Percentiles rank a stretch among this genome's conserved stretches.
Conservation (phyloP, 2,113 vertebrate genomes). For the Atractosteus spatula region DNA sequence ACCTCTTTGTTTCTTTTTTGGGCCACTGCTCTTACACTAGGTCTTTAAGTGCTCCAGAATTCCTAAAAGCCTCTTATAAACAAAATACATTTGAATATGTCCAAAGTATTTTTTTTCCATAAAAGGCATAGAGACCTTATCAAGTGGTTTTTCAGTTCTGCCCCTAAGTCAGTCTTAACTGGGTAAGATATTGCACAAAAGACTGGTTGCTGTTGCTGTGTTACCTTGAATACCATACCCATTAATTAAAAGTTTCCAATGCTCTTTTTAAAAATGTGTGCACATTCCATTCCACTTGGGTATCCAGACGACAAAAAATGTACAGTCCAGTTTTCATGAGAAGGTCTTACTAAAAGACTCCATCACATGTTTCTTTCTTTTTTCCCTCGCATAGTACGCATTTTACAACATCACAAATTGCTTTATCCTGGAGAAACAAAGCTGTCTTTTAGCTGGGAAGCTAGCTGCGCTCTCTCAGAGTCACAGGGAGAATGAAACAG, state of each 20-base stretch:
- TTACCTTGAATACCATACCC: background rate
- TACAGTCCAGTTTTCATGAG: background rate
- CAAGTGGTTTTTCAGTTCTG: background rate
- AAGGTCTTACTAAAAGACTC: background rate
- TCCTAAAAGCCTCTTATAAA: too few relatives aligned
- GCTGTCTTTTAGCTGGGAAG: constrained; percentile 11
- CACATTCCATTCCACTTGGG: constrained; percentile 1
- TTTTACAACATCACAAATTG: background rate
- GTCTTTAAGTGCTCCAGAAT: too few relatives aligned
- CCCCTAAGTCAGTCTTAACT: constrained; percentile 14
- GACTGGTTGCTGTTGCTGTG: background rate
- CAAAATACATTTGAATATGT: too few relatives aligned
- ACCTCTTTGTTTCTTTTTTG: too few relatives aligned
- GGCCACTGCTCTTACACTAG: too few relatives aligned
- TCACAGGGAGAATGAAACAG: constrained; percentile 5
- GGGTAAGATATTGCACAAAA: constrained; percentile 28
- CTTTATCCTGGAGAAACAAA: constrained; percentile 13
- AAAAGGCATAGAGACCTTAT: background rate
- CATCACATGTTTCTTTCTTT: constrained; percentile 5
- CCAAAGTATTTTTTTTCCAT: background rate
- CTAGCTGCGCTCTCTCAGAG: constrained; percentile 1
- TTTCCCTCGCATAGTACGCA: background rate
- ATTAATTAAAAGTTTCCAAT: background rate
- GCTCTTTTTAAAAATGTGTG: background rate
- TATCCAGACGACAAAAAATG: background rate